Evolutionary conservation across 2,888 invertebrate species (phyloP).

Genomic region (Rhagonycha fulva): DNA sequence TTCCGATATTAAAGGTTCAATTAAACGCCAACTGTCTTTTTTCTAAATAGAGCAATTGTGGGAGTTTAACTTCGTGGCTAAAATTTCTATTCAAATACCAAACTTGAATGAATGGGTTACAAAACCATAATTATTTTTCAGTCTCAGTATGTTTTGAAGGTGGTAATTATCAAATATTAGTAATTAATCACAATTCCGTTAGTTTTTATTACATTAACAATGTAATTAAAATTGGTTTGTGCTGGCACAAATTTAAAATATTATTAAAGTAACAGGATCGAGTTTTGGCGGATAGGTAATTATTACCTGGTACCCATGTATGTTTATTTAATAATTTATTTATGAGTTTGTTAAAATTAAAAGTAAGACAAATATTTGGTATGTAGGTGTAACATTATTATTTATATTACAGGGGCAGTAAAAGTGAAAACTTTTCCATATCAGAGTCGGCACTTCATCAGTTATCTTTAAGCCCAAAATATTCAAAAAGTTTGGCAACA

Average conservation of each 20-base stretch:
- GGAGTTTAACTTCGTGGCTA: not conserved
- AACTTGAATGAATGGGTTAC: not conserved
- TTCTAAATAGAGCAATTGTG: not conserved
- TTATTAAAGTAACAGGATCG: not conserved
- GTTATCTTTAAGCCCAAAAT: constrained; percentile 57
- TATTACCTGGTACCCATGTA: not conserved
- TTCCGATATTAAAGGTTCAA: not conserved
- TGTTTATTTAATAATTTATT: not conserved
- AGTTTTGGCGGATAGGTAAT: not conserved
- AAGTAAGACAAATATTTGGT: not conserved
- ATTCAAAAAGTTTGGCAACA: constrained; percentile 42
- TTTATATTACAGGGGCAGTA: constrained; percentile 17
- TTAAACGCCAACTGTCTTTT: not conserved
- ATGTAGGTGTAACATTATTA: not conserved
- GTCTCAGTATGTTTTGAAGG: not conserved
- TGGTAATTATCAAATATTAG: not conserved
- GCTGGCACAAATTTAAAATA: not conserved
- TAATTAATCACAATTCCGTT: not conserved
- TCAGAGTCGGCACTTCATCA: constrained; percentile 88
- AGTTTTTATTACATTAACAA: not conserved
- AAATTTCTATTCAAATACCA: not conserved
- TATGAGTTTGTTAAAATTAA: not conserved
- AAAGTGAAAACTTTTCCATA: constrained; percentile 70
- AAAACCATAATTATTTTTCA: not conserved
- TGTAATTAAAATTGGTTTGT: not conserved